Evolutionary conservation across 2,888 invertebrate genomes (phyloP).

Genomic region (Ophion ventricosus): DNA sequence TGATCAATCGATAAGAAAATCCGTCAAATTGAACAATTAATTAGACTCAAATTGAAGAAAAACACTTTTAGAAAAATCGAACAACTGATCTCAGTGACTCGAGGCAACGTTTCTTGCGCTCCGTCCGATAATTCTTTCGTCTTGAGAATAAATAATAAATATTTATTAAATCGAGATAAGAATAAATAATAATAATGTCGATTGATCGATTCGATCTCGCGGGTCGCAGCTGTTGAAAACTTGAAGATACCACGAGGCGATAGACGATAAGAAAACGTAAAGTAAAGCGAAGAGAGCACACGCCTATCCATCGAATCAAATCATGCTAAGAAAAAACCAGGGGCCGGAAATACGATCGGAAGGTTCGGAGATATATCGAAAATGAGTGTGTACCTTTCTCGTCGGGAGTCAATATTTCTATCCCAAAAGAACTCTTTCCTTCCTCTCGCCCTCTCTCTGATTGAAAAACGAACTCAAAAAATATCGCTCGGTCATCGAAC

Average conservation of each 20-base stretch:
- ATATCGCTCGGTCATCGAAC: slow-evolving; percentile 59
- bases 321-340: slow-evolving; percentile 73
- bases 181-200: not conserved
- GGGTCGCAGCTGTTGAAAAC: slow-evolving; percentile 53
- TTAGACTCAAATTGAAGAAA: not conserved
- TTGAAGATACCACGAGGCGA: slow-evolving; percentile 74
- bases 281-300: not conserved
- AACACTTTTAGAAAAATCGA: not conserved
- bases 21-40: not conserved
- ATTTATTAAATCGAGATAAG: not conserved
- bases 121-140: not conserved
- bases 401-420: slow-evolving; percentile 36
- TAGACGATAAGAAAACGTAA: slow-evolving; percentile 72
- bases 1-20: not conserved
- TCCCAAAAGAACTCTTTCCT: not conserved
- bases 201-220: slow-evolving; percentile 52
- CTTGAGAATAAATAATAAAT: not conserved
- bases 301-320: slow-evolving; percentile 78
- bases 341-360: slow-evolving; percentile 63
- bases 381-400: slow-evolving; percentile 62
- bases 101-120: not conserved
- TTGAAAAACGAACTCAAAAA: slow-evolving; percentile 22
- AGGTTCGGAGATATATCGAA: slow-evolving; percentile 72
- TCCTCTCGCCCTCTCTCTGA: not conserved
- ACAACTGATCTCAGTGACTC: too few species aligned